Percentiles rank a stretch among this genome's conserved stretches.
Conservation (phyloP, 2,888 invertebrate species). For the Trissolcus japonicus region DNA sequence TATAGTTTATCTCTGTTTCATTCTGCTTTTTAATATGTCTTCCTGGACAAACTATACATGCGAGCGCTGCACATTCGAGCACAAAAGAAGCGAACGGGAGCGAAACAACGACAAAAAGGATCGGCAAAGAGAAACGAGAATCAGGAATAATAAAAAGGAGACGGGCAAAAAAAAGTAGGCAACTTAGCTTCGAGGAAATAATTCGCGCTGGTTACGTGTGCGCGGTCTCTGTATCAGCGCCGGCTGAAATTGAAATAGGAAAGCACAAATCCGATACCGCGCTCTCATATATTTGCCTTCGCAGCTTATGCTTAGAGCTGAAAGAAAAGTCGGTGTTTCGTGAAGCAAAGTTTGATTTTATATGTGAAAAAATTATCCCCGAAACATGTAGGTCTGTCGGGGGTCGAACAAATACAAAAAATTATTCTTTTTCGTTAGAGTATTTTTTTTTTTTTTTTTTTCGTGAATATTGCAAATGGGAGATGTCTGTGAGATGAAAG, state of each 20-base stretch:
- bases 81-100: slow-evolving; percentile 20
- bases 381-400: too few species aligned
- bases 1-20: slow-evolving; percentile 25
- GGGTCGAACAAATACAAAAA: too few species aligned
- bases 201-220: slow-evolving; percentile 51
- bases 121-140: slow-evolving; percentile 11
- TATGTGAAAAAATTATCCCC: too few species aligned
- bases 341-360: not conserved
- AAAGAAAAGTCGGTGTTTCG: slow-evolving; percentile 23
- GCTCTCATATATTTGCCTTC: slow-evolving; percentile 42
- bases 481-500: too few species aligned
- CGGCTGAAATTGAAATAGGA: slow-evolving; percentile 51
- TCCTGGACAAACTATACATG: slow-evolving; percentile 37
- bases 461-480: too few species aligned
- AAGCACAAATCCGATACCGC: slow-evolving; percentile 50
- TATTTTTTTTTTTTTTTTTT: too few species aligned
- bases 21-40: slow-evolving; percentile 48
- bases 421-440: too few species aligned
- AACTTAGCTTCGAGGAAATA: slow-evolving; percentile 53
- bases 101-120: slow-evolving; percentile 15
- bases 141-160: slow-evolving; percentile 13
- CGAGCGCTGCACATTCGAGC: slow-evolving; percentile 7
- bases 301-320: slow-evolving; percentile 35
- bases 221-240: slow-evolving; percentile 31
- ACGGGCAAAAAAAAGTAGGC: slow-evolving; percentile 15